Base-by-base conservation (phyloP, 2,888 invertebrate genomes). In the Rotaria sp. region DNA sequence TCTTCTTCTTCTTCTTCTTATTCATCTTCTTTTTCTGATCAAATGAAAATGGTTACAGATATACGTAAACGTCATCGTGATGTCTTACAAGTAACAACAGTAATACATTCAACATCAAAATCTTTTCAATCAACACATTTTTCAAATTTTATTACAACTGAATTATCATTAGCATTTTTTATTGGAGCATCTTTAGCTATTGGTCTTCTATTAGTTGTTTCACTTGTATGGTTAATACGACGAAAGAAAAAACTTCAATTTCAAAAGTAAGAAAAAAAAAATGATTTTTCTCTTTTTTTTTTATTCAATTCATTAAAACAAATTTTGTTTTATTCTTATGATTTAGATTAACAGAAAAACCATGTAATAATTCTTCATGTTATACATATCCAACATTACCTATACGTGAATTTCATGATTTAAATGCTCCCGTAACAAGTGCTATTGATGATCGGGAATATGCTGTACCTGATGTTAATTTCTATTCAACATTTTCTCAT, bases 231-330 rank as follows among this genome's bases (percentile, higher is more conserved):
- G 80, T 26, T 80, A 15, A 41, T 80, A 45, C 7, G 80, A 45
- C 80, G 80, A 80, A 80, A 80, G 80, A 80, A 80, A 80, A 80
- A 80, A 80, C 80, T 80, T 45, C 41, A 80, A 80, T 80, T 80
- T 45, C 80, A 80, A 45, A 80, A 80, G 80, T 80, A 80, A n/a
- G n/a, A 52, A 24, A 21, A 21, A 52, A 52, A 5, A 8, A 45
- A 50, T 50, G 45, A 45, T 57, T 8, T 24, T 57, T 57, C 24
- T 24, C 41, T 41, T 41, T 41, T 50, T 15, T 15, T 50, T 15
- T 50, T 50, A 15, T 15, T 15, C 13, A 50, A 50, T 50, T 15
- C 13, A 50, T 50, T 2, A 50, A 45, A 45, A 45, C 45, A 0
- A 13, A 11, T 45, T 45, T 13, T 13, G 8, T 45, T 4, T 59